Conservation (phyloP, 2,888 invertebrate genomes). For the Polyploca ridens region DNA sequence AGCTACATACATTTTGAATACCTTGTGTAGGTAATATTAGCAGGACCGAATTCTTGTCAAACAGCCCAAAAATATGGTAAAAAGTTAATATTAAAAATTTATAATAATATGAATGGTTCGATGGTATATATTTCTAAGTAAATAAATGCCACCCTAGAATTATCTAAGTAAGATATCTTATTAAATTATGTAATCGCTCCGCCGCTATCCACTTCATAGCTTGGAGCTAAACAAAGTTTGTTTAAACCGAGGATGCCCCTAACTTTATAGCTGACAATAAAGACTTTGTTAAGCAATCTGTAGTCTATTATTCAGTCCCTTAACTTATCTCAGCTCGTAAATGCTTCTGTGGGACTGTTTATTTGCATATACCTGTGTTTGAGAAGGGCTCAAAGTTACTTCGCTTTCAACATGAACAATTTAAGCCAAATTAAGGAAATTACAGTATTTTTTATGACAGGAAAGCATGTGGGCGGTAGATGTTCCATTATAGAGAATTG, state of each 20-base stretch:
- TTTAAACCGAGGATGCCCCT: slow-evolving; percentile 42
- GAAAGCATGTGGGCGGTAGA: slow-evolving; percentile 22
- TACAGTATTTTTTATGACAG: slow-evolving; percentile 27
- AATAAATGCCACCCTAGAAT: not conserved
- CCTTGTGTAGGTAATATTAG: no score
- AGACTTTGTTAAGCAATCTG: slow-evolving; percentile 58
- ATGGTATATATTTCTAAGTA: not conserved
- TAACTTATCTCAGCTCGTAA: slow-evolving; percentile 38
- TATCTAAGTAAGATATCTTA: slow-evolving; percentile 9
- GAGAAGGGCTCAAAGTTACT: slow-evolving; percentile 25
- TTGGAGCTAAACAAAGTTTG: slow-evolving; percentile 39
- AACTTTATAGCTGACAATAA: slow-evolving; percentile 50
- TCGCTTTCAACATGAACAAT: slow-evolving; percentile 40
- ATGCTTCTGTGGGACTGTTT: slow-evolving; percentile 40
- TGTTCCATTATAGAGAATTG: slow-evolving; percentile 25
- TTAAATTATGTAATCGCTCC: not conserved
- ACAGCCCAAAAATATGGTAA: no score
- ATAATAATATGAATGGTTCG: no score
- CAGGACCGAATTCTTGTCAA: no score
- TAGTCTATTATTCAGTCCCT: slow-evolving; percentile 43
- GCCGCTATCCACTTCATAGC: slow-evolving; percentile 17
- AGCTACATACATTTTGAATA: no score
- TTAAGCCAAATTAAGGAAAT: slow-evolving; percentile 42
- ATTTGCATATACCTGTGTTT: slow-evolving; percentile 48
- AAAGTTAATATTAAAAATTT: no score